Base-by-base conservation (phyloP, 2,113 vertebrate species). In the Athene cunicularia region DNA sequence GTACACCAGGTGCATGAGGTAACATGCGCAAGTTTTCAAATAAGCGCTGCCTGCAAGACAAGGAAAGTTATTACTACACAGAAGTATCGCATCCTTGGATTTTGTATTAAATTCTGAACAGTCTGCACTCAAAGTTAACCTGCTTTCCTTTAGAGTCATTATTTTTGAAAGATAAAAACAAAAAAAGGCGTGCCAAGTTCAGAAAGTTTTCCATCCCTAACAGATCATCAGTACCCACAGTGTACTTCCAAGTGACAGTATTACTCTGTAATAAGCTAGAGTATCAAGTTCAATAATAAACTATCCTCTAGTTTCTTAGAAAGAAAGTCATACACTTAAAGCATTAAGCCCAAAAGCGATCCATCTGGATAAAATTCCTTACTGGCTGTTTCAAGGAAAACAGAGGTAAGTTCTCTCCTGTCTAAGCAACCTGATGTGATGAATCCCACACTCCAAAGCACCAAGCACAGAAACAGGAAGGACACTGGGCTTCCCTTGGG, bases 11-110 rank as follows among this genome's bases (percentile, higher is more conserved):
- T 24, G 99, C 99, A 9, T 99, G 99, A 84, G 99, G 99, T 50
- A 99, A 98, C 99, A 99, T 99, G 76, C 99, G 98, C 88, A 99
- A 98, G 96, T 99, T 99, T 98, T 99, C 99, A 98, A 99, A 99
- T 68, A 99, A 98, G 43, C 99, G 99, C 80, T 99, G 99, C 96
- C 99, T 99, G 96, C 14, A 95, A 86, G 27, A 83, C 24, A 60
- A 37, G 13, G 52, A 14, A 70, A 92, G 6, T 62, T 82, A 86
- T 72, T 63, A 26, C 47, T 27, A 14, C 21, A 33, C 15, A 52
- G 37, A 80, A 75, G 28, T 2, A 86, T 62, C 28, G n/a, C 16
- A 80, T 88, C 37, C 59, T 67, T 73, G 49, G 23, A 83, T 63
- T 80, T 55, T 50, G 12, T n/a, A 37, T 20, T 22, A 45, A 80